Evolutionary conservation across 2,113 vertebrate genomes (phyloP), one percentile per base, ranked within the genome.

Genomic region (Propithecus coquereli): DNA sequence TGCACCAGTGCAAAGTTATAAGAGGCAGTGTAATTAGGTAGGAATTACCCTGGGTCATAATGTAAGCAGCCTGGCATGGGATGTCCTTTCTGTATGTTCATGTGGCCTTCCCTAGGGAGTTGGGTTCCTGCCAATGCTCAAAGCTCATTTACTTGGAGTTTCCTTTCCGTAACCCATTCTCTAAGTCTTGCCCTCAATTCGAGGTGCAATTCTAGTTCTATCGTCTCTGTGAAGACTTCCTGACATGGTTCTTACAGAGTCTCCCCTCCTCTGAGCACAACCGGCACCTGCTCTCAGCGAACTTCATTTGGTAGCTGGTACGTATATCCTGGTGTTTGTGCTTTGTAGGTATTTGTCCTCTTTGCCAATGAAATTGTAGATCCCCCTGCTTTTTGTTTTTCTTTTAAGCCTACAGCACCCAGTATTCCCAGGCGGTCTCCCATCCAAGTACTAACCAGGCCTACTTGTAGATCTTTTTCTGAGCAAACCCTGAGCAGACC

Each of bases 21-120:
- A 11, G 57, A 93, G 82, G 52, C 10, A 11, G 4, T 7, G 50
- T 45, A 59, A 32, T 30, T 27, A 86, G 61, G 47, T 1, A 40
- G 63, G 17, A 27, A 17, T 45, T 4, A 70, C 57, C 0, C 1
- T 4, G 37, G 52, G n/a, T 74, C n/a, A 10, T 30, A 20, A 34
- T 1, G 17, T 4, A n/a, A 76, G 45, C 17, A 74, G 18, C 10
- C 8, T 6, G 6, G 25, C 23, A 30, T 4, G 14, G 23, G 37
- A 10, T 9, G 5, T 5, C 32, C 8, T 20, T 22, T n/a, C 34
- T 52, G 0, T 2, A 6, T 12, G 25, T 30, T 32, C 32, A 4
- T 30, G 1, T 16, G 20, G 20, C 65, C 52, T 82, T 65, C 74
- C 18, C 34, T 8, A 13, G 43, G 45, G 71, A 66, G 40, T 18